Conservation (phyloP, 1,140 invertebrate species). For the Conopomorpha cramerella region DNA sequence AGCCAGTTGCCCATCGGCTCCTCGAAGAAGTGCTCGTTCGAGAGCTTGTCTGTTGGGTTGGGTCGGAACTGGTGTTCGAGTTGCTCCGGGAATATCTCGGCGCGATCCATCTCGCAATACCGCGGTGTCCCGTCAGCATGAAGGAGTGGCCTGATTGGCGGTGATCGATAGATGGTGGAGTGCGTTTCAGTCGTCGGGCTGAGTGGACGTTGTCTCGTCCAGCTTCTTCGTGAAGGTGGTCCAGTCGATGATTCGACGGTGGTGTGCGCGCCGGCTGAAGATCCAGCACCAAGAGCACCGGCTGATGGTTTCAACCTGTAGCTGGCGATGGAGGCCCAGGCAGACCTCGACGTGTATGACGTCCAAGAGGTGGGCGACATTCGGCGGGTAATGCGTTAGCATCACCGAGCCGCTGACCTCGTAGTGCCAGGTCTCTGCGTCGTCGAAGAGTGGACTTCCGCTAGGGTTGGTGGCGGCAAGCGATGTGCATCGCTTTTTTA, state of each 20-base stretch:
- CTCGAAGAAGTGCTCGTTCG: too few species aligned
- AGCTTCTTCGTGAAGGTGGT: not conserved
- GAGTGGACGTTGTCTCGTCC: not conserved
- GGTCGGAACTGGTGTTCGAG: constrained; percentile 12
- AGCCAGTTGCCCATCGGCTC: too few species aligned
- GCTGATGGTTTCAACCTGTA: not conserved
- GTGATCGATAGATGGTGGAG: not conserved
- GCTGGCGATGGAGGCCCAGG: not conserved
- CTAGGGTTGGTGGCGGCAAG: not conserved
- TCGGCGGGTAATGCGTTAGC: not conserved
- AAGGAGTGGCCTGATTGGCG: constrained; percentile 5
- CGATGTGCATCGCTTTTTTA: too few species aligned
- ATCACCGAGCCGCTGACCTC: not conserved
- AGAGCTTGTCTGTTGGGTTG: too few species aligned
- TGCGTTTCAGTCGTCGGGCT: not conserved
- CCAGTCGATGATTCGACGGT: not conserved
- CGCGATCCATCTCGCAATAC: constrained; percentile 8
- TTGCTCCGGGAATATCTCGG: constrained; percentile 11
- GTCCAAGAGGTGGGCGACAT: not conserved
- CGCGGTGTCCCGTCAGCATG: constrained; percentile 4
- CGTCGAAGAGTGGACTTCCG: not conserved
- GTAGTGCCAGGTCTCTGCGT: not conserved
- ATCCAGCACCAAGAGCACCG: constrained; percentile 4
- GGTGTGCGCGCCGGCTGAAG: not conserved
- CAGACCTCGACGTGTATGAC: constrained; percentile 2